Percentiles rank a stretch among this genome's conserved stretches.
Evolutionary conservation across 2,113 vertebrate species (phyloP).

Genomic region (Sapajus apella): DNA sequence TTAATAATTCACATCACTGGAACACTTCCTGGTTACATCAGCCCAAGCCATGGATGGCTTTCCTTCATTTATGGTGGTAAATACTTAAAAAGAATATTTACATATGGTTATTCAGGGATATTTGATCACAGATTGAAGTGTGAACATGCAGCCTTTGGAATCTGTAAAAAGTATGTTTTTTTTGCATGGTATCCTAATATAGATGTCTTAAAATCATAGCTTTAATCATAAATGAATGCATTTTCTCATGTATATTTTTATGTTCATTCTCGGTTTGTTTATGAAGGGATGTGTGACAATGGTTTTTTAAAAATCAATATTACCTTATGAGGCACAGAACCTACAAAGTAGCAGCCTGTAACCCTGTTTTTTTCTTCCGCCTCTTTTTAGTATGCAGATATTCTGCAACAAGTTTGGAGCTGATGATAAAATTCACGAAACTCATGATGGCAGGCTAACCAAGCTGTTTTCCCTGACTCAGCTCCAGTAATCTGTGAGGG

Average conservation of each 20-base stretch:
- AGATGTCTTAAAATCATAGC: constrained; percentile 48
- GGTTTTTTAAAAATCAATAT: not conserved
- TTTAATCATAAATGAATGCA: constrained; percentile 12
- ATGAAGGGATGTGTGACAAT: not conserved
- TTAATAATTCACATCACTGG: constrained; percentile 80
- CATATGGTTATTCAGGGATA: constrained; percentile 76
- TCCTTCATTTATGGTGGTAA: constrained; percentile 63
- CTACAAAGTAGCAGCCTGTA: not conserved
- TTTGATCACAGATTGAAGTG: constrained; percentile 78
- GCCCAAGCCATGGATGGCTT: constrained; percentile 64
- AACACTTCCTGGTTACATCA: constrained; percentile 77
- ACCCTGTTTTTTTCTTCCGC: constrained; percentile 26
- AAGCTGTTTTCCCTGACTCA: constrained; percentile 40
- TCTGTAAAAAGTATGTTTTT: constrained; percentile 76
- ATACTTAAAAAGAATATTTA: constrained; percentile 69
- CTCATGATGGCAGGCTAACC: not conserved
- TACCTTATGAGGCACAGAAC: not conserved
- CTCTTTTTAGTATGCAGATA: constrained; percentile 42
- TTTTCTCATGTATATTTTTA: not conserved
- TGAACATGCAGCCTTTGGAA: constrained; percentile 69
- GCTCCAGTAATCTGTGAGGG: not conserved
- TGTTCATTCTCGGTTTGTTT: not conserved
- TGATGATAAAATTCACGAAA: constrained; percentile 27
- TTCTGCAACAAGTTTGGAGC: constrained; percentile 46
- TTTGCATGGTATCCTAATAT: constrained; percentile 53